Conservation (phyloP, 2,797 vertebrate species). For the Eremophila alpestris region DNA sequence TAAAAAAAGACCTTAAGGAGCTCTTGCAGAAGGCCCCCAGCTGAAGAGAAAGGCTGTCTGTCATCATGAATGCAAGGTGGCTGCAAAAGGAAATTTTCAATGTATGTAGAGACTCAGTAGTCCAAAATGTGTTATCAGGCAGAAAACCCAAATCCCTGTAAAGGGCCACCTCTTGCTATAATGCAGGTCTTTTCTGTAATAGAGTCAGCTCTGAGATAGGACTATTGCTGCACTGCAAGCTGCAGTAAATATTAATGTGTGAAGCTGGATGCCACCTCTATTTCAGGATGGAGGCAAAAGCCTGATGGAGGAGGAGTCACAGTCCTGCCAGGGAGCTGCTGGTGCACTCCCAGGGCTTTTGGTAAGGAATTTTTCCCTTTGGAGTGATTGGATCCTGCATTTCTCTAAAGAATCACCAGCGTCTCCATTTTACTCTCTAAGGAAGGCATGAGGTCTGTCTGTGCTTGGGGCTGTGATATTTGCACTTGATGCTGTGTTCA, state of each 20-base stretch:
- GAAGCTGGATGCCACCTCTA: not conserved
- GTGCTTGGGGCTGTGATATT: not conserved
- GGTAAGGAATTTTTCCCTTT: not conserved
- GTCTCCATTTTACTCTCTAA: not conserved
- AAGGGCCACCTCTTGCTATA: slow-evolving; percentile 37
- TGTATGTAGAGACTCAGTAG: not conserved
- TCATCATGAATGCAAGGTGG: not conserved
- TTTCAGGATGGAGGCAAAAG: slow-evolving; percentile 24
- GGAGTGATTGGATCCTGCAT: not conserved
- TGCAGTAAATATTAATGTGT: slow-evolving; percentile 62
- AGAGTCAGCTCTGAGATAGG: slow-evolving; percentile 36
- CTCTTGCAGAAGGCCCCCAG: not conserved
- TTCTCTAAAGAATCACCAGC: not conserved
- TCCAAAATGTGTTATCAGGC: slow-evolving; percentile 3
- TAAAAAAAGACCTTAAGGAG: not conserved
- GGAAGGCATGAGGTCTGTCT: not conserved
- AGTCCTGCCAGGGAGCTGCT: not conserved
- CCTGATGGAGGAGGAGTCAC: not conserved
- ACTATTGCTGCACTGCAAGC: slow-evolving; percentile 47
- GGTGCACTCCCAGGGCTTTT: not conserved
- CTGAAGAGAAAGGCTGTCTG: slow-evolving; percentile 19
- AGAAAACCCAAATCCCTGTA: slow-evolving; percentile 5
- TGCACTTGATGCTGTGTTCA: not conserved
- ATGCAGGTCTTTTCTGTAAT: slow-evolving; percentile 36
- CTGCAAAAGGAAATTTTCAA: not conserved